Evolutionary conservation across 2,888 invertebrate genomes (phyloP).

Genomic region (Polydesmus complanatus): DNA sequence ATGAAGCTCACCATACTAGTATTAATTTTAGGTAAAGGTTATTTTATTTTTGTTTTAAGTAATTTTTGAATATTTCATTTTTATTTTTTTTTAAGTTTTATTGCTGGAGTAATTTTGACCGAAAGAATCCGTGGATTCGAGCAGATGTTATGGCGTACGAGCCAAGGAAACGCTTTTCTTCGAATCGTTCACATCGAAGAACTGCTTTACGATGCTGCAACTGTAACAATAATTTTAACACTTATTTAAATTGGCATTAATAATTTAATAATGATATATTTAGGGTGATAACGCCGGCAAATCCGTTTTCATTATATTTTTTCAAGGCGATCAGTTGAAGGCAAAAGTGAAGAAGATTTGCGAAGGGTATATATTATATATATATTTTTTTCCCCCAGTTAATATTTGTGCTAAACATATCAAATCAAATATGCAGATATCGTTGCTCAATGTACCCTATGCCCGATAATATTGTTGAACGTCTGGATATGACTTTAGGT

Average conservation of each 20-base stretch:
- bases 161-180: slow-evolving; percentile 91
- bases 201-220: slow-evolving; percentile 78
- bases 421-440: slow-evolving; percentile 42
- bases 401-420: neutral
- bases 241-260: neutral
- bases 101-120: slow-evolving; percentile 90
- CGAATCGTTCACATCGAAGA: slow-evolving; percentile 89
- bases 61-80: neutral
- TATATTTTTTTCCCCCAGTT: neutral
- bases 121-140: slow-evolving; percentile 93
- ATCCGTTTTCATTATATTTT: slow-evolving; percentile 66
- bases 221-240: slow-evolving; percentile 54
- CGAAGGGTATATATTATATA: slow-evolving; percentile 53
- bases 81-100: slow-evolving; percentile 53
- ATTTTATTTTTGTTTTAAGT: neutral
- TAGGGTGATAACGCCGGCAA: slow-evolving; percentile 95
- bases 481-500: slow-evolving; percentile 95
- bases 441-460: slow-evolving; percentile 96
- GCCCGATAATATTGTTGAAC: slow-evolving; percentile 90
- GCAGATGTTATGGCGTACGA: slow-evolving; percentile 94
- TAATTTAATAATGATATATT: too few relatives aligned
- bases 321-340: slow-evolving; percentile 92
- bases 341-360: slow-evolving; percentile 96
- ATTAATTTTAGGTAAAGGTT: slow-evolving; percentile 5
- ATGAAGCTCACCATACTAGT: neutral